Conservation (phyloP, 1,140 invertebrate species). For the Polyergus mexicanus region DNA sequence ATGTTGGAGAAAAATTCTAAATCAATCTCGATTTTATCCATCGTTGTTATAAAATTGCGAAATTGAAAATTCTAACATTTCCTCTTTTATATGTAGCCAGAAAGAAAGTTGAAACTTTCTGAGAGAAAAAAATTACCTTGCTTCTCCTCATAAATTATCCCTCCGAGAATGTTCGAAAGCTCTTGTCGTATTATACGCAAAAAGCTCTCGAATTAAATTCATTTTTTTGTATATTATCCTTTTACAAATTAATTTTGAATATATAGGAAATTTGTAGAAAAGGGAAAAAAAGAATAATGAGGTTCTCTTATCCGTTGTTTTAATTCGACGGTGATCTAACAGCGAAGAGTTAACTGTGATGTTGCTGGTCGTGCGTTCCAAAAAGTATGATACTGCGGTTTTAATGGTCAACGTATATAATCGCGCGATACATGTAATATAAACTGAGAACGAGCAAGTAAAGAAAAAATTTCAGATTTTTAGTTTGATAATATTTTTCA, state of each 20-base stretch:
- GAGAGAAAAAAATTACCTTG: not conserved
- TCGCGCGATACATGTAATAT: not conserved
- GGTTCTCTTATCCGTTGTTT: not conserved
- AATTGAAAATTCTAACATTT: slow-evolving; percentile 19
- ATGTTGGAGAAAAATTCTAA: slow-evolving; percentile 6
- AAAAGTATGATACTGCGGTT: not conserved
- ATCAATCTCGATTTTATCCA: not conserved
- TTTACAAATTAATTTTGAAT: not conserved
- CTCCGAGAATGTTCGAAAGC: slow-evolving; percentile 13
- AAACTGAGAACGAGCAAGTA: not conserved
- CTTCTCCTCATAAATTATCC: slow-evolving; percentile 22
- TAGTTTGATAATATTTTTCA: not conserved
- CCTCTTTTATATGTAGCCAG: not conserved
- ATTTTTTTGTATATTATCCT: not conserved
- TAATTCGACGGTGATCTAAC: not conserved
- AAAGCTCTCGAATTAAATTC: slow-evolving; percentile 26
- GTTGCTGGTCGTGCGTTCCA: not conserved
- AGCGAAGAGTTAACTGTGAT: not conserved
- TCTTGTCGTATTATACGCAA: not conserved
- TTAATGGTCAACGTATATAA: not conserved
- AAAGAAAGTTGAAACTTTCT: slow-evolving; percentile 20
- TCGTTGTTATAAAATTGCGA: not conserved
- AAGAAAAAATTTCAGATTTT: slow-evolving; percentile 13
- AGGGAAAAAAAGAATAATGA: not conserved
- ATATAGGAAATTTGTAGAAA: not conserved